These are phyloP conservation scores for Micronycteris hirsuta DNA, from an alignment of 2,113 vertebrate genomes.

Conservation along the genomic window DNA sequence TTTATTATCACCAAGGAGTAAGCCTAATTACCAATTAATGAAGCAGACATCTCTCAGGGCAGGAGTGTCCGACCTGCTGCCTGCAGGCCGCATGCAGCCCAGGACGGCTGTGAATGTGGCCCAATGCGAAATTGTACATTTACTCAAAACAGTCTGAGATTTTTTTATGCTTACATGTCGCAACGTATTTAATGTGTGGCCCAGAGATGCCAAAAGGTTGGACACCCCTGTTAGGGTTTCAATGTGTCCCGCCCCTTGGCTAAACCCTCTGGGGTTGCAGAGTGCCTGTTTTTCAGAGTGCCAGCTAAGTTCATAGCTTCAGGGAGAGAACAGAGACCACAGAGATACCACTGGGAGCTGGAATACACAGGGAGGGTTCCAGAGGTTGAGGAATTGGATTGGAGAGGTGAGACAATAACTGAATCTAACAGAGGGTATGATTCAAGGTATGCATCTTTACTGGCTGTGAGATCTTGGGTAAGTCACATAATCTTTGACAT, in stretches of 20 bases:
- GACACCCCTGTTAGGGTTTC: not conserved
- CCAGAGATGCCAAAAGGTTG: no score
- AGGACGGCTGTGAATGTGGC: no score
- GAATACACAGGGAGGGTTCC: not conserved
- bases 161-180: no score
- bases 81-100: no score
- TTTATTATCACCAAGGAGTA: not conserved
- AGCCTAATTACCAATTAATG: not conserved
- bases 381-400: conserved; percentile 1
- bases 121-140: no score
- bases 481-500: not conserved
- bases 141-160: no score
- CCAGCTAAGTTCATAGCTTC: not conserved
- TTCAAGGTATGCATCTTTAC: not conserved
- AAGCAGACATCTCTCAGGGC: not conserved
- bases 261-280: not conserved
- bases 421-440: not conserved
- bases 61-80: no score
- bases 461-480: not conserved
- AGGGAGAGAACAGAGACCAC: not conserved
- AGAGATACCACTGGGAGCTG: not conserved
- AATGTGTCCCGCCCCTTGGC: not conserved
- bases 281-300: not conserved
- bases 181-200: no score
- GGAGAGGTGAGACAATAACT: not conserved